Evolutionary conservation across 2,888 invertebrate genomes (phyloP).

Genomic region (Pandemis cinnamomeana): DNA sequence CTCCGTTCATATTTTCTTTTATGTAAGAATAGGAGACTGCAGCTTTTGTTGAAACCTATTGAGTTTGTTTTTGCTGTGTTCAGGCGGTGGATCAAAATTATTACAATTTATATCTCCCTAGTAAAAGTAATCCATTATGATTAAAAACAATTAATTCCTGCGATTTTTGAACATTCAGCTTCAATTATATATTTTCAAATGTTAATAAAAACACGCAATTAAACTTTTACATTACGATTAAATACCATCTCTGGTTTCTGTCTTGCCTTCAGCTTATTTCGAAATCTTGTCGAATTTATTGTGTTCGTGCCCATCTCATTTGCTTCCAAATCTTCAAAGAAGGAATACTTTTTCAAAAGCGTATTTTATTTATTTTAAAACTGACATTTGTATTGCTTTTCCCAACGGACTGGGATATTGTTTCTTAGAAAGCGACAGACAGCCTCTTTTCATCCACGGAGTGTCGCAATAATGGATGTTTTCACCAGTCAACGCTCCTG

Average conservation of each 20-base stretch:
- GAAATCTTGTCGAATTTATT: background rate
- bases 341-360: slow-evolving; percentile 44
- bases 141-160: background rate
- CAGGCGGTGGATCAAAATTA: slow-evolving; percentile 37
- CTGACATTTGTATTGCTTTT: slow-evolving; percentile 57
- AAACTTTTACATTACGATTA: too few species aligned
- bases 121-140: background rate
- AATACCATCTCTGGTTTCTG: too few species aligned
- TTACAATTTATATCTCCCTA: slow-evolving; percentile 14
- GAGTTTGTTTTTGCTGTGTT: slow-evolving; percentile 22
- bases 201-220: background rate
- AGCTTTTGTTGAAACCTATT: slow-evolving; percentile 29
- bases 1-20: slow-evolving; percentile 20
- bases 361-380: slow-evolving; percentile 60
- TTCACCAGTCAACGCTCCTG: slow-evolving; percentile 66
- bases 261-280: background rate
- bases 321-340: slow-evolving; percentile 10
- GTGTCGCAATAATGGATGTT: slow-evolving; percentile 65
- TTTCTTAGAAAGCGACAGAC: slow-evolving; percentile 53
- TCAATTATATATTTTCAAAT: background rate
- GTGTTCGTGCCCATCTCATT: slow-evolving; percentile 2
- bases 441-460: slow-evolving; percentile 58
- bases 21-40: slow-evolving; percentile 14
- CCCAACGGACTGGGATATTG: slow-evolving; percentile 55
- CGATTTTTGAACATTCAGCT: background rate